Evolutionary conservation across 2,888 invertebrate species (phyloP), one percentile per base, ranked within the genome.

Genomic region (Eupithecia inturbata): DNA sequence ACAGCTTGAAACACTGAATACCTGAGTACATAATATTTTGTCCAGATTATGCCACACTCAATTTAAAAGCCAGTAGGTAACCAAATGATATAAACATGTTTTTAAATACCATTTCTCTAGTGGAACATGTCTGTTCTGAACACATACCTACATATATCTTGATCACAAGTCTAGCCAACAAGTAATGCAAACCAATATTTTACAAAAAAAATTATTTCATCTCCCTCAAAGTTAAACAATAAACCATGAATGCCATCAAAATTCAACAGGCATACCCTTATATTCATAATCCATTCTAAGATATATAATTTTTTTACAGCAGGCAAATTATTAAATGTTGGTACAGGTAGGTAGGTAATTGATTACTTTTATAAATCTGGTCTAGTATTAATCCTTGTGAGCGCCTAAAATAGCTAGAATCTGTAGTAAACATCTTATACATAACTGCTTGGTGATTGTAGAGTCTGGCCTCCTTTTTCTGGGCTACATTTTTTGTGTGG

Each of bases 401-500:
- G n/a, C 9, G n/a, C n/a, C 49, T n/a, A 19, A 49, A 49, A 49
- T 49, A 49, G n/a, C 49, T 49, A n/a, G 9, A 60, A 60, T 12
- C 3, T 16, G 19, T 45, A 45, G 16, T 26, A 60, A 60, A 26
- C 57, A 28, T 0, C 3, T 60, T 28, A n/a, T 45, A 45, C 16
- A 6, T 28, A 60, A 60, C 26, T 26, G 19, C 49, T 49, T 49
- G n/a, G 19, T n/a, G 9, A n/a, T 33, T 33, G 12, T 71, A 60
- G 26, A 49, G 31, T 66, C 36, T 73, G 67, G 31, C 70, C 67
- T 70, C 28, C 36, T 67, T 70, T 49, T 67, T n/a, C n/a, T 69
- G 60, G 41, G 45, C 73, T 73, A 73, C 22, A 73, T 68, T 69
- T 73, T 60, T 53, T 63, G 67, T 64, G 70, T 74, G 39, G 73